Conservation (phyloP, 2,113 vertebrate species). For the Spheniscus mendiculus region DNA sequence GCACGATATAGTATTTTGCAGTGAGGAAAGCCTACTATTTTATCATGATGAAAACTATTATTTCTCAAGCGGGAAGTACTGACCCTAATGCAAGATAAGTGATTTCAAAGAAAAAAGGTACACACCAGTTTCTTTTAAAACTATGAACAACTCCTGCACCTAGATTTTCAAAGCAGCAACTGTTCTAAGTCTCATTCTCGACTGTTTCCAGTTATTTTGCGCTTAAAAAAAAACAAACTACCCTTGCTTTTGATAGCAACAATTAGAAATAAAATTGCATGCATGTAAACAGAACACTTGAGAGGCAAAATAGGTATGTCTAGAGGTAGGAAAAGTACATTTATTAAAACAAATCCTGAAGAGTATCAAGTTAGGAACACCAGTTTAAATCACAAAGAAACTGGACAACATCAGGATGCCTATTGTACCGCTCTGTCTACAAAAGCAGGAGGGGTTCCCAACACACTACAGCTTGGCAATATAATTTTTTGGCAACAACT, state of each 20-base stretch:
- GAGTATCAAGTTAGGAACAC: background rate
- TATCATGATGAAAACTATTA: background rate
- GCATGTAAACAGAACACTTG: background rate
- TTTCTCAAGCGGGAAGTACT: fast-evolving
- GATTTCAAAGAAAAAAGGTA: background rate
- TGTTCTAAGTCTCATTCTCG: background rate
- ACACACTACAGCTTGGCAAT: background rate
- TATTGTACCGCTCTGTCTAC: background rate
- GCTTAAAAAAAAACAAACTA: background rate
- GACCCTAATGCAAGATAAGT: background rate
- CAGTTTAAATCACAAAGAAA: background rate
- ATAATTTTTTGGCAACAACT: background rate
- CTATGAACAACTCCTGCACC: background rate
- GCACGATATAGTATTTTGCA: fast-evolving
- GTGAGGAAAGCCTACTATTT: background rate
- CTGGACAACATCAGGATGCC: background rate
- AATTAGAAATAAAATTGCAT: background rate
- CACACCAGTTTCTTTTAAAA: background rate
- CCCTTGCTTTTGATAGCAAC: background rate
- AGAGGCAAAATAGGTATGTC: background rate
- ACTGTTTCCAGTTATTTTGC: background rate
- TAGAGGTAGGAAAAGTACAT: background rate
- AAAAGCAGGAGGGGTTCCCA: background rate
- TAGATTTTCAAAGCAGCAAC: background rate
- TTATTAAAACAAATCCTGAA: background rate